phyloP scores from a whole-genome alignment of 2,888 invertebrate species.

The Hypomecis atomaria region DNA sequence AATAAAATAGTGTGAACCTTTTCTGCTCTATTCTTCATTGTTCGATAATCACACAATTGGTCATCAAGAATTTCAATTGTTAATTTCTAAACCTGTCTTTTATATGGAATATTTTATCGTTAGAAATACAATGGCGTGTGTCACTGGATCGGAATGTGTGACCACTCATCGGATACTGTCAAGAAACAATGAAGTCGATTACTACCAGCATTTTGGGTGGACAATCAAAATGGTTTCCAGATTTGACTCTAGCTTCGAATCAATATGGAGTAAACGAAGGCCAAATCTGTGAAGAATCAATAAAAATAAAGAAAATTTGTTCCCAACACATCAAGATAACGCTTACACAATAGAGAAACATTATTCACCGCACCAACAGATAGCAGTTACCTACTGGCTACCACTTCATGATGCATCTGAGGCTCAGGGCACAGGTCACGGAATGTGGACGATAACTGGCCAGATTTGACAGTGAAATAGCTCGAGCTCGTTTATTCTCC shows the following conservation, averaged over 20 bases:
- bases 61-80: constrained; percentile 52
- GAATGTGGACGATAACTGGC: constrained; percentile 71
- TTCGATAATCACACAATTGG: constrained; percentile 34
- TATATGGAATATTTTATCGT: constrained; percentile 44
- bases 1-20: constrained; percentile 13
- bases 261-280: not conserved
- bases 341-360: constrained; percentile 6
- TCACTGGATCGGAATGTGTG: constrained; percentile 65
- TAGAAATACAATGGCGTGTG: constrained; percentile 64
- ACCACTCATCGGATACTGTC: constrained; percentile 58
- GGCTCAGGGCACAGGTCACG: constrained; percentile 67
- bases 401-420: constrained; percentile 60
- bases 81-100: constrained; percentile 62
- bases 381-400: constrained; percentile 30
- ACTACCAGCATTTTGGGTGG: not conserved
- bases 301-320: not conserved
- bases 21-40: constrained; percentile 30
- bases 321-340: not conserved
- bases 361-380: constrained; percentile 30
- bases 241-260: too few relatives aligned
- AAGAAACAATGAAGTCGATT: constrained; percentile 54
- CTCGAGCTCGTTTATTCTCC: constrained; percentile 56
- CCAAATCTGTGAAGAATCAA: not conserved
- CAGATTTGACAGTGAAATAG: constrained; percentile 78
- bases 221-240: too few relatives aligned